These are phyloP conservation scores for Babylonia areolata DNA, from an alignment of 1,140 invertebrate species.

Conservation along the genomic window DNA sequence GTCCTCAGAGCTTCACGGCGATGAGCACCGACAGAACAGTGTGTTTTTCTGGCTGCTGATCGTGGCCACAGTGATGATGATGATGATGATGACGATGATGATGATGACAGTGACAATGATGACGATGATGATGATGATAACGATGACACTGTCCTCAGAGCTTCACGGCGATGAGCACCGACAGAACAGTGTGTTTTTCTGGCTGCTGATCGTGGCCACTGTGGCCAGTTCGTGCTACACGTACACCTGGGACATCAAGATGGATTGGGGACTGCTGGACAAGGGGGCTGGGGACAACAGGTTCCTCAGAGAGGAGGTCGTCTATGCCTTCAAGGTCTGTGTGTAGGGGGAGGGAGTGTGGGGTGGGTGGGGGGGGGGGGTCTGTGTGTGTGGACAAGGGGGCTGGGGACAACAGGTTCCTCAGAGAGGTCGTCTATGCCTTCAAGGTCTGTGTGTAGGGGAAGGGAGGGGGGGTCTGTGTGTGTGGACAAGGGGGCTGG, in stretches of 20 bases:
- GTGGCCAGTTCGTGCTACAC: constrained; percentile 89
- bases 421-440: constrained; percentile 82
- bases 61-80: too few relatives aligned
- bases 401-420: constrained; percentile 86
- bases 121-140: background rate
- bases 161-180: constrained; percentile 53
- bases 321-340: constrained; percentile 79
- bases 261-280: constrained; percentile 99
- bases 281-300: constrained; percentile 88
- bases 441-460: constrained; percentile 69
- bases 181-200: constrained; percentile 71
- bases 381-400: constrained; percentile 77
- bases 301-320: constrained; percentile 82
- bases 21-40: constrained; percentile 57
- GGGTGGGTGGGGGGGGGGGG: background rate
- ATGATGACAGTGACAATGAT: constrained; percentile 48
- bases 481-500: background rate
- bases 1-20: constrained; percentile 69
- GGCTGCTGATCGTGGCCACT: constrained; percentile 79
- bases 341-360: too few relatives aligned
- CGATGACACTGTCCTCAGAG: constrained; percentile 67
- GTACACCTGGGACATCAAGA: constrained; percentile 96
- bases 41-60: constrained; percentile 75
- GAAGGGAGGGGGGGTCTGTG: too few relatives aligned
- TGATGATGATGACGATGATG: too few relatives aligned